Evolutionary conservation across 2,797 vertebrate species (phyloP), one percentile per base, ranked within the genome.

Genomic region (Synaphobranchus kaupii): DNA sequence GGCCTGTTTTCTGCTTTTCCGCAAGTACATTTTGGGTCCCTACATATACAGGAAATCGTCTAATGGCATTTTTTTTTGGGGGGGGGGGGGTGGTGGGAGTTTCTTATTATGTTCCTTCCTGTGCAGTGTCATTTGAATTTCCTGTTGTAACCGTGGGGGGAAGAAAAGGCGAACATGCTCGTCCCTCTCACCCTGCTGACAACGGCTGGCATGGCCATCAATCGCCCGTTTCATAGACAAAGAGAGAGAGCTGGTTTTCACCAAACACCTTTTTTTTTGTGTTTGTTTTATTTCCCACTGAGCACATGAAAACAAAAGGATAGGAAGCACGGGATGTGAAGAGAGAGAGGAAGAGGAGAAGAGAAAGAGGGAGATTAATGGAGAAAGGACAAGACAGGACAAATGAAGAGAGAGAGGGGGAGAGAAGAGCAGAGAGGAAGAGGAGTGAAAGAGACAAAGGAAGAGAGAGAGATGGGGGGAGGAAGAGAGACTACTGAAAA

Each of bases 101-200:
- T 94, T 93, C 89, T 94, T 94, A 95, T 90, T 93, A 95, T 92
- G 94, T 97, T 97, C 96, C 96, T 98, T 98, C 97, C 97, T 97
- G 96, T 96, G 93, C 93, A 94, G 95, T 97, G 94, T 95, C 96
- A 96, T 96, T 97, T 96, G 95, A 96, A 96, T 97, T 97, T 97
- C 96, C 97, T 97, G 94, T 95, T 96, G 93, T 95, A 96, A 93
- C 93, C 90, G 90, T 93, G 91, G 68, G 84, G 17, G 73, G 39
- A 20, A 9, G 31, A 56, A 68, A 39, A n/a, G 31, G 48, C 68
- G n/a, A 31, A 13, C 31, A 31, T 28, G 68, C 68, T 63, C 50
- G 66, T 87, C 82, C 60, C 34, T 68, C 66, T 56, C 60, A 34
- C 50, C 50, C 50, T 58, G n/a, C 86, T 47, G 82, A 84, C n/a